phyloP scores from a whole-genome alignment of 2,113 vertebrate species.

The Sigmodon hispidus region DNA sequence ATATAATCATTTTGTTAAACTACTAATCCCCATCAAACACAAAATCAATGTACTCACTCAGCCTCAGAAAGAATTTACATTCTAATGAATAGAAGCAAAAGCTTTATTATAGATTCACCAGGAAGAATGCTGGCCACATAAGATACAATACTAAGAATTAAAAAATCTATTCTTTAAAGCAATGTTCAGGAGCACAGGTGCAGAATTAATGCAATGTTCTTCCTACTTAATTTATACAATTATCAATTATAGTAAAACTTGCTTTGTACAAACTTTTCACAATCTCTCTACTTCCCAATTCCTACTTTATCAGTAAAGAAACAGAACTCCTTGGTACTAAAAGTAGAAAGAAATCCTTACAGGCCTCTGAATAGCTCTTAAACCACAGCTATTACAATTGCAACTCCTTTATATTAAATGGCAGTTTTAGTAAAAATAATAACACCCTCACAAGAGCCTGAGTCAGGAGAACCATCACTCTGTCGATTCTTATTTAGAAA shows the following conservation, averaged over 20 bases:
- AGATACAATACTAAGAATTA: constrained; percentile 15
- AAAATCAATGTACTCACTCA: constrained; percentile 56
- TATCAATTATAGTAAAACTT: constrained; percentile 9
- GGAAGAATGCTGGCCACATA: not conserved
- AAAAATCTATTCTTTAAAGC: constrained; percentile 14
- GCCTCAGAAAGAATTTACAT: constrained; percentile 41
- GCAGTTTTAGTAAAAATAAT: constrained; percentile 73
- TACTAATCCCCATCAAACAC: constrained; percentile 58
- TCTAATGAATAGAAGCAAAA: not conserved
- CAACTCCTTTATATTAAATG: constrained; percentile 76
- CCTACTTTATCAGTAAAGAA: constrained; percentile 41
- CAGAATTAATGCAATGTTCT: not conserved
- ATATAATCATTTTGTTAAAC: constrained; percentile 53
- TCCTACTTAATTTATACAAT: constrained; percentile 3
- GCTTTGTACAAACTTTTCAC: not conserved
- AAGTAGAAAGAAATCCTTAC: not conserved
- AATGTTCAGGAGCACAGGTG: not conserved
- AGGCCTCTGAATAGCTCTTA: not conserved
- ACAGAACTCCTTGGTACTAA: not conserved
- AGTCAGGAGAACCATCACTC: constrained; percentile 54
- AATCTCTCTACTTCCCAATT: not conserved
- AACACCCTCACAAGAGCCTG: constrained; percentile 12
- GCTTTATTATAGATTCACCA: not conserved
- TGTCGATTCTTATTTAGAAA: constrained; percentile 37
- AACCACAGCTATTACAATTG: not conserved